Base-by-base conservation (phyloP, 2,888 invertebrate species). In the Listrodromus nycthemerus region DNA sequence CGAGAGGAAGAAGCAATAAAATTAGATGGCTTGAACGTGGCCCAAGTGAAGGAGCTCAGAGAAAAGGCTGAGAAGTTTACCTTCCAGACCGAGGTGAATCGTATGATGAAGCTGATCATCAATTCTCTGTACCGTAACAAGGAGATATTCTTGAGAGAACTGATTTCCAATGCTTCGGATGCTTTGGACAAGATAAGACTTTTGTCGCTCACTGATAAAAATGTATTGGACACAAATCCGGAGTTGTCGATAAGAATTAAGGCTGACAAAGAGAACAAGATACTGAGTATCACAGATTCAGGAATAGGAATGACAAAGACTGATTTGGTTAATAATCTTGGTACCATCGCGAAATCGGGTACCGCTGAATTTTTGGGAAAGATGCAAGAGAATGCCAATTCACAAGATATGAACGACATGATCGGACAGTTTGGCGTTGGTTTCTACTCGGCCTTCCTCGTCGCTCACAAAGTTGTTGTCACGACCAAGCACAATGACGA, bases 51-150 rank as follows among this genome's bases (percentile, higher is more conserved):
- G 89, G 98, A 99, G 94, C 94, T 99, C 63, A 95, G 97, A 83
- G 98, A 98, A 66, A 97, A 96, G 91, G 96, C 99, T 0, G 97
- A 98, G 92, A 98, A 97, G 93, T 97, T 96, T 92, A 95, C 96
- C 33, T 99, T 99, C 95, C 98, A 99, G 95, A 99, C 99, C 0
- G 99, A 99, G 94, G 99, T 99, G 58, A 99, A 99, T 94, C 97
- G 99, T 81, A 99, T 99, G 99, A 99, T 99, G 99, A 99, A 99
- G 94, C 96, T 99, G 82, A 99, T 99, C 94, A 99, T 99, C 93
- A 99, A 99, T 94, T 99, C 99, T 8, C 95, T 99, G 8, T 99
- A 99, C 94, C 96, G 98, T 90, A 99, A 99, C 94, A 99, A 99
- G 94, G 99, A 99, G 96, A 99, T 99, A 89, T 99, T 98, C 96